Evolutionary conservation across 2,113 vertebrate species (phyloP), one percentile per base, ranked within the genome.

Genomic region (Brachypteracias leptosomus): DNA sequence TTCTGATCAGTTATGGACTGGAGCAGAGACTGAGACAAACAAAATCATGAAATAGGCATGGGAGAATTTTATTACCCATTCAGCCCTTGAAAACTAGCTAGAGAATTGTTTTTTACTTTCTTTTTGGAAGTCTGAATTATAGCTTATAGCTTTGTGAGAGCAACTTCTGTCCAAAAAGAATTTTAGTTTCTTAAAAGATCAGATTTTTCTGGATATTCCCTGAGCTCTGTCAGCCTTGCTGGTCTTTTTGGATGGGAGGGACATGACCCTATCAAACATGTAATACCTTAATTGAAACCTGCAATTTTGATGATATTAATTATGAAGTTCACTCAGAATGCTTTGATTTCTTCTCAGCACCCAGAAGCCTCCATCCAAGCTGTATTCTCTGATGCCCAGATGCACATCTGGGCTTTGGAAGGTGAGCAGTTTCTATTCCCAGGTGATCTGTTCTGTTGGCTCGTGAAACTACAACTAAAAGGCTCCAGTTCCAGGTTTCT

Each of bases 351-450:
- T 94, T 94, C 75, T 95, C 97, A 99, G 99, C 99, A 99, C 77
- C 98, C 99, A n/a, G 99, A 99, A 92, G 98, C 99, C 14, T 99
- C 99, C 24, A 99, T 99, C 97, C 99, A 99, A 63, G 99, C 99
- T 76, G 98, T 99, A 31, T 99, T 99, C 95, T 98, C 98, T 78
- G 99, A 99, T 95, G 98, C 99, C 73, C 99, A 99, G 94, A 98
- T 99, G 97, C 99, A 99, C 94, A 99, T 99, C 96, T 99, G 99
- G 99, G 99, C 99, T 81, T 97, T 99, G 89, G 99, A 99, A 99
- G 99, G 99, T 99, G 96, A 97, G 98, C 17, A 72, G 6, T 79
- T 46, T 61, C 16, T 79, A 1, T 73, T 90, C 42, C 55, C 38
- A 29, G n/a, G 26, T 80, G 31, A 73, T 77, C 47, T 25, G 7